Evolutionary conservation across 2,888 invertebrate species (phyloP), one percentile per base, ranked within the genome.

Genomic region (Dasypogon diadema): DNA sequence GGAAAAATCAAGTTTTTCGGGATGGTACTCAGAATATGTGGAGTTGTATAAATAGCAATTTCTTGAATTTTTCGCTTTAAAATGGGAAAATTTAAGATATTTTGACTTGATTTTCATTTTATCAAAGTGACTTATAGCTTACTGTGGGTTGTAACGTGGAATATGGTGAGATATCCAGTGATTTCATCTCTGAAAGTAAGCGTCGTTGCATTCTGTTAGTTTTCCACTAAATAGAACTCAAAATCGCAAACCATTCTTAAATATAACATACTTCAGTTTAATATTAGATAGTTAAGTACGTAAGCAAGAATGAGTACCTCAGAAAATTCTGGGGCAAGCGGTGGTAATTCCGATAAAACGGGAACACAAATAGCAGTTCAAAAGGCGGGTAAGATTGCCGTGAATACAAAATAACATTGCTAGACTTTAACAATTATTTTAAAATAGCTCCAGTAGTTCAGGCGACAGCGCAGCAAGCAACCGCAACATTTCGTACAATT

Each of bases 401-500:
- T n/a, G n/a, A n/a, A n/a, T 88, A 81, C 55, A 55, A 21, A 12
- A 55, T 10, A 55, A 24, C n/a, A 21, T 24, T 24, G 22, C 18
- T n/a, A n/a, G n/a, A n/a, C n/a, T n/a, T n/a, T n/a, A n/a, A n/a
- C n/a, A n/a, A n/a, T n/a, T 12, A 37, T 16, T 10, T 37, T 1
- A 85, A 84, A 75, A 82, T 83, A 30, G 81, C 83, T 10, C 79
- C 82, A 1, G 81, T 26, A 37, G 75, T 18, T 74, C 79, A 75
- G 85, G 54, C 54, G 1, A 30, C 30, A 51, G 70, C 70, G 5
- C 80, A 80, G 21, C 77, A 82, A 1, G 81, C 83, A 2, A 82
- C 84, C 12, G 81, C 85, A 2, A 83, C 85, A 0, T 84, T 85
- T 75, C 82, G 85, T 1, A 81, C 76, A 14, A 76, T 74, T 30